phyloP scores from a whole-genome alignment of 2,797 vertebrate species.

The Coregonus ussuriensis region DNA sequence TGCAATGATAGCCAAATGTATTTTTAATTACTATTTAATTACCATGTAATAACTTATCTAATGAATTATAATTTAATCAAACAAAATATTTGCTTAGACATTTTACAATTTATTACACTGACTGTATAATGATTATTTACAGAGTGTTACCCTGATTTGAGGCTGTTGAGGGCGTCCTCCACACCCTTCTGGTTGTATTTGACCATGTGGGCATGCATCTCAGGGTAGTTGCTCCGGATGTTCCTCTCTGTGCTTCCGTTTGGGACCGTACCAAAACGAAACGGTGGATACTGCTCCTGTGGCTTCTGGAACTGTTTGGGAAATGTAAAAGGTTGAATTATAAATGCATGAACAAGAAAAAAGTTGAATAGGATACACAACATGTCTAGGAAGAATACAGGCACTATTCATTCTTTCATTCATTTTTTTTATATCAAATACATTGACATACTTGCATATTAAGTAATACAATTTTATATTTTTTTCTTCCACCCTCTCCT shows the following conservation, averaged over 20 bases:
- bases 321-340: neutral
- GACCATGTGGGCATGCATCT: conserved; percentile 99
- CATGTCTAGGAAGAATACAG: neutral
- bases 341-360: neutral
- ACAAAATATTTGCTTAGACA: neutral
- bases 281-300: conserved; percentile 95
- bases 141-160: conserved; percentile 88
- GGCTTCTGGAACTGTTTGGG: conserved; percentile 91
- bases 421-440: neutral
- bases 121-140: neutral
- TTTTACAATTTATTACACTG: neutral
- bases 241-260: conserved; percentile 98
- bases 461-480: no score
- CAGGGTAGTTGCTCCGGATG: conserved; percentile 96
- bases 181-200: conserved; percentile 98
- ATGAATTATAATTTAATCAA: no score
- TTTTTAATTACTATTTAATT: no score
- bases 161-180: conserved; percentile 93
- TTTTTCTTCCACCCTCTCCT: neutral
- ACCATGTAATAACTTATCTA: neutral
- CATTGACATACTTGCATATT: neutral
- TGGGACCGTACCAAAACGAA: conserved; percentile 96
- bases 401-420: no score
- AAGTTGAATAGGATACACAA: neutral
- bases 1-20: no score